Evolutionary conservation across 2,797 vertebrate species (phyloP), one percentile per base, ranked within the genome.

Genomic region (Acridotheres tristis): DNA sequence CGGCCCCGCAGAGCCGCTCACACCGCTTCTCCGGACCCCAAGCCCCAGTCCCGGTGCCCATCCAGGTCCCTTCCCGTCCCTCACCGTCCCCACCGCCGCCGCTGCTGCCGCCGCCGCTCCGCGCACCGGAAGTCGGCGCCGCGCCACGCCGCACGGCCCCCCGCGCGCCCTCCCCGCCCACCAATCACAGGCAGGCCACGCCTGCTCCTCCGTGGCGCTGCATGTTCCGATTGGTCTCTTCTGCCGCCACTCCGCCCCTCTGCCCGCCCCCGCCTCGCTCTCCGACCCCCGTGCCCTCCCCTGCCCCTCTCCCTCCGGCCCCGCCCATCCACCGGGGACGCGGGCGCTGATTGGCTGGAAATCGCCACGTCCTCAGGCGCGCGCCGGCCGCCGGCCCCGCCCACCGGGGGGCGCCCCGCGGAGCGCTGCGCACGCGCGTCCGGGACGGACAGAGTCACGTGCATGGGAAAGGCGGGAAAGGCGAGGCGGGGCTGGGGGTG

Each of bases 181-280:
- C 81, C 81, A 84, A 57, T 84, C 30, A 57, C 12, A 5, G 30
- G 4, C 2, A 12, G 20, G 30, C 29, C 25, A 6, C 68, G 8
- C 68, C 80, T 48, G 34, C 19, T 5, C 7, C 9, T 5, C 25
- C 3, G 10, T 19, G 4, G 23, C 29, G 2, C 2, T 55, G 5
- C 1, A 34, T 36, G 0, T 3, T 1, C 0, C 26, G 5, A 84
- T 74, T 84, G 69, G 71, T 12, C 5, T 0, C 0, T 3, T 18
- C 4, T 16, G 9, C 45, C 62, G 81, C 22, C 81, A 74, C 53
- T 74, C 69, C 26, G 36, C 43, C 9, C 21, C 32, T 50, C 47
- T 48, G 47, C 47, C 47, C 47, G 47, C 47, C 47, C 13, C 47
- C 22, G 12, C 13, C 47, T 23, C 12, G 47, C 47, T 13, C 22